These are phyloP conservation scores for Drosophila obscura DNA, from an alignment of 1,140 invertebrate species.

Conservation along the genomic window DNA sequence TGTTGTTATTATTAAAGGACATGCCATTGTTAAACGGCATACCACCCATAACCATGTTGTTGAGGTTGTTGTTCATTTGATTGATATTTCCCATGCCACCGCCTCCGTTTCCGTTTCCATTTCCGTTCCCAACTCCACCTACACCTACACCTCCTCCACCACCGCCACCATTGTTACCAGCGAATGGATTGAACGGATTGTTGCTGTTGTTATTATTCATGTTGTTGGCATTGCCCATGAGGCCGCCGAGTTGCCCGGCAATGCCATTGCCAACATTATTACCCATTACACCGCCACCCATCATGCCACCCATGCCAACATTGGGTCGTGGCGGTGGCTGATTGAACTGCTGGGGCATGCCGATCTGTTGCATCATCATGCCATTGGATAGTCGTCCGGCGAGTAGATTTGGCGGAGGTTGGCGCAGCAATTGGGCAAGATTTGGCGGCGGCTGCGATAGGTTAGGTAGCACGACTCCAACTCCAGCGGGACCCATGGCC, in stretches of 20 bases:
- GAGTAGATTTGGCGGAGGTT: conserved; percentile 67
- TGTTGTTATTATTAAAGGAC: conserved; percentile 50
- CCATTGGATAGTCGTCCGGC: conserved; percentile 35
- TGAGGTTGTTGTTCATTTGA: conserved; percentile 27
- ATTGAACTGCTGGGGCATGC: conserved; percentile 78
- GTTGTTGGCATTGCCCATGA: conserved; percentile 78
- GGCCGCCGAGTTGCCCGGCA: not conserved
- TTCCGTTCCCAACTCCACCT: not conserved
- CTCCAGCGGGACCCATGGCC: not conserved
- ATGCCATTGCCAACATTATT: not conserved
- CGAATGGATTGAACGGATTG: conserved; percentile 84
- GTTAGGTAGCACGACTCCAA: conserved; percentile 45
- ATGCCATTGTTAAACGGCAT: conserved; percentile 30
- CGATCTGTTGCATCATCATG: conserved; percentile 66
- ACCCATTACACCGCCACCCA: not conserved
- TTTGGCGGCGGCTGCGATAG: conserved; percentile 67
- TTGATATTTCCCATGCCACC: conserved; percentile 36
- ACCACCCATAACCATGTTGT: conserved; percentile 15
- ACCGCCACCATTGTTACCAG: conserved; percentile 21
- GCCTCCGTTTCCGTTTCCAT: not conserved
- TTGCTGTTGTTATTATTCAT: too few relatives aligned
- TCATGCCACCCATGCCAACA: conserved; percentile 22
- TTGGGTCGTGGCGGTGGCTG: conserved; percentile 53
- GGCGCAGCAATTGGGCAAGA: conserved; percentile 60
- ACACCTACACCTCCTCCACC: conserved; percentile 2